Evolutionary conservation across 92 coral and sea anemone species (phyloP), one percentile per base, ranked within the genome.

Genomic region (Isaurus tuberculatus): DNA sequence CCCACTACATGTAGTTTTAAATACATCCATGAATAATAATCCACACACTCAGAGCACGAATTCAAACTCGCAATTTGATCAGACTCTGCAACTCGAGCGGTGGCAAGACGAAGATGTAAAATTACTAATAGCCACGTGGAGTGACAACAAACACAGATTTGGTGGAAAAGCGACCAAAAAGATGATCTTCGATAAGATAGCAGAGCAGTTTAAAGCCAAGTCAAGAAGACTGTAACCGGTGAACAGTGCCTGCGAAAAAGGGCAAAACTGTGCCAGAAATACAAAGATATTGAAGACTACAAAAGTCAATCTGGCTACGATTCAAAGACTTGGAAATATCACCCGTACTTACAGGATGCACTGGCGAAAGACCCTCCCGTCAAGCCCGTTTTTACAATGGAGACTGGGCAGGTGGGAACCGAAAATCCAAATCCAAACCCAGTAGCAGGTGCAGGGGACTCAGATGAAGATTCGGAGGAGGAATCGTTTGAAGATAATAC

Each of bases 211-310:
- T 51, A 48, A 48, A 28, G 65, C 65, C 65, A 73, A 73, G 65
- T 48, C 80, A 73, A n/a, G 80, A 48, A 51, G 65, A 73, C 30
- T 73, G 80, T 51, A 48, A 73, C 65, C 29, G 79, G 65, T 28
- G 80, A 73, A 48, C 65, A 73, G 65, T 73, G 80, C 65, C 65
- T 73, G 80, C 80, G 80, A 51, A 73, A 73, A 51, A 49, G 80
- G 80, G 80, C 80, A 51, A 73, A 73, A 51, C 65, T 73, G 65
- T 73, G 64, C 65, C 65, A 48, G 65, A 51, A 73, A 73, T 51
- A 73, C 80, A 73, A 73, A 73, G 65, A 73, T 16, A 73, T 73
- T 48, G 80, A 73, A 51, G 65, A 73, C 64, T 30, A 49, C 65
- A 73, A 73, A 16, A 73, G 28, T 19, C 63, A 19, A 55, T 51